Evolutionary conservation across 37 sponge, comb jelly and placozoan species (phyloP), one percentile per base, ranked within the genome.

Genomic region (Dysidea cf. avara): DNA sequence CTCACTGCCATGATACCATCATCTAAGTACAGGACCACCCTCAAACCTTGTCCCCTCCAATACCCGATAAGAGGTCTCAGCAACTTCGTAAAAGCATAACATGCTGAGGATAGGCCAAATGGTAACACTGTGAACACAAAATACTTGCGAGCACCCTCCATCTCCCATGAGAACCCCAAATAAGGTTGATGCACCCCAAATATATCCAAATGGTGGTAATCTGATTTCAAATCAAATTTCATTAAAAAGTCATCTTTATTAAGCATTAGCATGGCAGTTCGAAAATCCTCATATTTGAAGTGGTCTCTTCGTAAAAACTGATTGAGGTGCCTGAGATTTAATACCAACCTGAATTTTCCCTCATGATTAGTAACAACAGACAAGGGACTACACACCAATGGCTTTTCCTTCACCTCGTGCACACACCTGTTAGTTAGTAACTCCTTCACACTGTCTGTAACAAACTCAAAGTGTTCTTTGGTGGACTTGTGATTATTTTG

Each of bases 11-110:
- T 21, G 29, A 78, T 66, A 33, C 81, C 81, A 62, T 80, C 63
- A 60, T 80, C 81, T 35, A 80, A 13, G 40, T 80, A 80, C 28
- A 80, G 6, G n/a, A 70, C 49, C n/a, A n/a, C n/a, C n/a, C n/a
- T n/a, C n/a, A n/a, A n/a, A n/a, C n/a, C n/a, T n/a, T n/a, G n/a
- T n/a, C n/a, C n/a, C n/a, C n/a, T n/a, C n/a, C n/a, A n/a, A n/a
- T n/a, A n/a, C n/a, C n/a, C n/a, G n/a, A n/a, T n/a, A n/a, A n/a
- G n/a, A n/a, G n/a, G n/a, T n/a, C n/a, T n/a, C n/a, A n/a, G n/a
- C n/a, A n/a, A n/a, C n/a, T n/a, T n/a, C n/a, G n/a, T n/a, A n/a
- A n/a, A n/a, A n/a, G n/a, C n/a, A n/a, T n/a, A n/a, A n/a, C n/a
- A n/a, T n/a, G n/a, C n/a, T n/a, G n/a, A n/a, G n/a, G n/a, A n/a